Evolutionary conservation across 2,797 vertebrate species (phyloP), one percentile per base, ranked within the genome.

Genomic region (Holocentrus rufus): DNA sequence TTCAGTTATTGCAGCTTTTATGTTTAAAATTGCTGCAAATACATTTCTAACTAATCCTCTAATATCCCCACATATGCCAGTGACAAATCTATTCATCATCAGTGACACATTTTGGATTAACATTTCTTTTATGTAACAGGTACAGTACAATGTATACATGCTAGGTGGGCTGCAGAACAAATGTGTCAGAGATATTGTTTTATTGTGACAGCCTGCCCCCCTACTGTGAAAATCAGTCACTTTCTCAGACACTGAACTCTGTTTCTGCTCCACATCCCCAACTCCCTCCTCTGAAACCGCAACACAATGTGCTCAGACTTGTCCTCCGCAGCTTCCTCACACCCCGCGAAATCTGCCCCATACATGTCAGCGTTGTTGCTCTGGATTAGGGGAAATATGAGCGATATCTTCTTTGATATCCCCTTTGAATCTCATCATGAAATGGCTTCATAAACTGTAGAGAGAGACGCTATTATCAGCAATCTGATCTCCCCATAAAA

Each of bases 381-480:
- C 49, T 36, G 46, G 20, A 65, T 49, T 31, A 36, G 55, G 36
- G 74, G 65, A 47, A 36, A 60, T 39, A 67, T 64, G 18, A 69
- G 59, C 36, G 22, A 72, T 66, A 66, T 59, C 39, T 61, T 52
- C 4, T 55, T 72, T 22, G 73, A 27, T 27, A 27, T 27, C 25
- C 25, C 25, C 25, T 27, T 65, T 44, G 42, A 50, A 67, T 30
- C 64, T 71, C 63, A 71, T 59, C 30, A 77, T 47, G 46, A 82
- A 77, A 78, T 11, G 79, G 57, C 42, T 83, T 77, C 56, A 84
- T 73, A 72, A 72, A 76, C 80, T 76, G 70, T 52, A 44, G 65
- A 84, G 65, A 84, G 71, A 65, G 74, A 60, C 70, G 85, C 88
- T 87, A 70, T 90, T 89, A 86, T 89, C 84, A 85, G 81, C 62